Conservation (phyloP, 2,888 invertebrate species). For the Hybos culiciformis region DNA sequence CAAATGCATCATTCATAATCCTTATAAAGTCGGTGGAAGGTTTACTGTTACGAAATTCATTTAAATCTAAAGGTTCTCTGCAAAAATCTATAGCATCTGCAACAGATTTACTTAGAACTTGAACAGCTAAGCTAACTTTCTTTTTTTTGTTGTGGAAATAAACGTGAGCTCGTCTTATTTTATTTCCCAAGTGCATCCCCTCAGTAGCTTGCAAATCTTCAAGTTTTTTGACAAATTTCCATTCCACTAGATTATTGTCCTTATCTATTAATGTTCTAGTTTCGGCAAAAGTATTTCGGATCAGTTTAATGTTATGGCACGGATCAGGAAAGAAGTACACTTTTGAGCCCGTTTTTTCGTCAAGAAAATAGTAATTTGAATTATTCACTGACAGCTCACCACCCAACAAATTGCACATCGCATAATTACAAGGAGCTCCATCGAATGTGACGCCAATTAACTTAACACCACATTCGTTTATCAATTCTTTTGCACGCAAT, state of each 20-base stretch:
- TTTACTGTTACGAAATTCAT: slow-evolving; percentile 14
- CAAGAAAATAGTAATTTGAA: neutral
- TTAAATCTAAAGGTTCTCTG: slow-evolving; percentile 12
- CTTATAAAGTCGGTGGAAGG: slow-evolving; percentile 15
- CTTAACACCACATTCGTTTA: neutral
- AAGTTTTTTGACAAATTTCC: too few species aligned
- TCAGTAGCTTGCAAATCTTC: too few species aligned
- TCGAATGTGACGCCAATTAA: neutral
- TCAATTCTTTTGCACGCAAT: neutral
- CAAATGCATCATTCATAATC: slow-evolving; percentile 17
- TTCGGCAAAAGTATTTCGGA: too few species aligned
- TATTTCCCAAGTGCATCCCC: too few species aligned
- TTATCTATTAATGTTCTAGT: too few species aligned
- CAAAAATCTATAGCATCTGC: slow-evolving; percentile 18
- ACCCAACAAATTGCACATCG: neutral
- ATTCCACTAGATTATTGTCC: too few species aligned
- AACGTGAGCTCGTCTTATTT: too few species aligned
- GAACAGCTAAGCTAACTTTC: neutral
- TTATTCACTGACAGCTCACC: neutral
- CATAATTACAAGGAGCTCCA: neutral
- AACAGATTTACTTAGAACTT: slow-evolving; percentile 16
- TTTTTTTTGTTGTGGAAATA: too few species aligned
- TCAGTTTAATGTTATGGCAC: too few species aligned
- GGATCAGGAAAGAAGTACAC: too few species aligned
- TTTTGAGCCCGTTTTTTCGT: fast-evolving